These are phyloP conservation scores for Iphiclides podalirius DNA, from an alignment of 2,888 invertebrate genomes.

Conservation along the genomic window DNA sequence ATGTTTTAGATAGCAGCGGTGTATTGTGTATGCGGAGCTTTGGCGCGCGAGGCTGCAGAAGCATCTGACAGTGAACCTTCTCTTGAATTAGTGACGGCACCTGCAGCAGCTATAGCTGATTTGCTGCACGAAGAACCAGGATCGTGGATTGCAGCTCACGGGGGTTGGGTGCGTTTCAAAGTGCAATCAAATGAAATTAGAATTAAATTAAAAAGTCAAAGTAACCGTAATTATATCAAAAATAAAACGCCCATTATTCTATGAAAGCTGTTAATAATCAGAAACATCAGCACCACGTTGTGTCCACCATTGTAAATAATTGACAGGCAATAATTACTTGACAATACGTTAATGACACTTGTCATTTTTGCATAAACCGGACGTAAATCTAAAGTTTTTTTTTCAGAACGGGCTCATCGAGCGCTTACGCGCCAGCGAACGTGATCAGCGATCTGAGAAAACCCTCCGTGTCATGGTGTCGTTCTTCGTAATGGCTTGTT, in stretches of 20 bases:
- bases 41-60: conserved; percentile 88
- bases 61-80: conserved; percentile 80
- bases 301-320: background rate
- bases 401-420: conserved; percentile 71
- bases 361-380: no score
- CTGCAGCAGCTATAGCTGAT: conserved; percentile 87
- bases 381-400: conserved; percentile 1
- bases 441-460: conserved; percentile 64
- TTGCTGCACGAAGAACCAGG: conserved; percentile 89
- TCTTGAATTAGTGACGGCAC: conserved; percentile 63
- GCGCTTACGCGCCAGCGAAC: conserved; percentile 63
- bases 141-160: conserved; percentile 90
- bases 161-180: conserved; percentile 93
- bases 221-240: background rate
- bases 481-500: conserved; percentile 57
- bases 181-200: no score
- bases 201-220: no score
- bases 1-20: conserved; percentile 82
- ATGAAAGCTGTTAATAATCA: background rate
- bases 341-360: no score
- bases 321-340: background rate
- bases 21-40: conserved; percentile 89
- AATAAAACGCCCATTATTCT: background rate
- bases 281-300: background rate
- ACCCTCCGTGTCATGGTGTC: conserved; percentile 61